Percentiles rank a stretch among this genome's conserved stretches.
phyloP scores from a whole-genome alignment of 2,888 invertebrate genomes.

The Meloe dianella region DNA sequence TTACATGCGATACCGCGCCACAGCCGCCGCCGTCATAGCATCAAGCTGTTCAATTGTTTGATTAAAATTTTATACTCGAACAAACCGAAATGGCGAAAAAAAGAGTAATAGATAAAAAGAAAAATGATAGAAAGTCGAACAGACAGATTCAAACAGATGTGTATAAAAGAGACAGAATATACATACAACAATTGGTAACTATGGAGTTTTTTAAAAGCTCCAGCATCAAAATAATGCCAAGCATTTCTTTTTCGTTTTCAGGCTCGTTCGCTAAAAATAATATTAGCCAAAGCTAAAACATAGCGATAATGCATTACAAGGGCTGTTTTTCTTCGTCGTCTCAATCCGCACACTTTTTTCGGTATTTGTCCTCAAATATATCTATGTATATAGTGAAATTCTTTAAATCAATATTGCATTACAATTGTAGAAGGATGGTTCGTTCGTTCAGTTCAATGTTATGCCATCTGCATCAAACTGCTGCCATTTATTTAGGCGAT shows the following conservation, averaged over 20 bases:
- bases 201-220: slow-evolving; percentile 48
- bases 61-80: slow-evolving; percentile 11
- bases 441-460: slow-evolving; percentile 26
- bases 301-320: slow-evolving; percentile 52
- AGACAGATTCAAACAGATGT: background rate
- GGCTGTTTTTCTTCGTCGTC: slow-evolving; percentile 46
- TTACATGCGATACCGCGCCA: slow-evolving; percentile 21
- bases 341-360: slow-evolving; percentile 34
- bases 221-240: slow-evolving; percentile 56
- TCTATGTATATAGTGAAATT: slow-evolving; percentile 37
- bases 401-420: slow-evolving; percentile 53
- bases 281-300: slow-evolving; percentile 53
- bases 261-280: slow-evolving; percentile 55
- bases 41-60: slow-evolving; percentile 14
- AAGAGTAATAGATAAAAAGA: background rate
- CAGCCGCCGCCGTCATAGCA: background rate
- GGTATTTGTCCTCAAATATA: background rate
- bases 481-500: slow-evolving; percentile 46
- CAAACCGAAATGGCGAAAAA: background rate
- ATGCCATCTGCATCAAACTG: slow-evolving; percentile 26
- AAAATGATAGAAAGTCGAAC: background rate
- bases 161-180: background rate
- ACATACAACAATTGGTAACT: background rate
- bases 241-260: slow-evolving; percentile 48
- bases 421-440: slow-evolving; percentile 36